Evolutionary conservation across 2,797 vertebrate genomes (phyloP), one percentile per base, ranked within the genome.

Genomic region (Xiphorhynchus erythropygius): DNA sequence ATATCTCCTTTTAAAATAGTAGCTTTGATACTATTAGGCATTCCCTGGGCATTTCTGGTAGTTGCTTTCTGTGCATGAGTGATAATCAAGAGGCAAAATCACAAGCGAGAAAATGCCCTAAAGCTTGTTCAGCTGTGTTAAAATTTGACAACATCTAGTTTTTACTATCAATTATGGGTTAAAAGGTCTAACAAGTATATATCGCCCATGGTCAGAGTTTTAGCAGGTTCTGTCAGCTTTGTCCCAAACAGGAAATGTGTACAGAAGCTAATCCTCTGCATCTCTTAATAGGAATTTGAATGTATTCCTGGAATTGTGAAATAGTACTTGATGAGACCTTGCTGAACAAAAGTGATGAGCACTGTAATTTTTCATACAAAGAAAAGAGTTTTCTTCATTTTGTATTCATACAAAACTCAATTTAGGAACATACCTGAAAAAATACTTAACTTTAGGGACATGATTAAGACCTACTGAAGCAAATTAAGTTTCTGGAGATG

Each of bases 381-480:
- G 49, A 87, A 46, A 74, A 81, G 39, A 22, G 10, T 2, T 33
- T 69, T 92, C 75, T 90, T 86, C 39, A 79, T 84, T 63, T 91
- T 46, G n/a, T 89, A 0, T 86, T 90, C 42, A 53, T 91, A 55
- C 52, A 78, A 91, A 88, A 77, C 17, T 89, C 42, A 76, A 8
- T 91, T 94, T 79, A 76, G 55, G 35, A 94, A 86, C 25, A 59
- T 81, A 67, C 25, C 33, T 67, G 59, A 68, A 84, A 59, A 91
- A 90, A 75, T 82, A 69, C 33, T 93, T 91, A 76, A n/a, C 55
- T 78, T 88, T 94, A 81, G 57, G 30, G 22, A 68, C 71, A 4
- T 84, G n/a, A 86, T 52, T 94, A 94, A 93, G 79, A 88, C 57
- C 73, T 84, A 25, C 77, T 79, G 74, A 90, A 90, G 44, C 44